Evolutionary conservation across 1,140 invertebrate species (phyloP).

Genomic region (Ladona fulva): DNA sequence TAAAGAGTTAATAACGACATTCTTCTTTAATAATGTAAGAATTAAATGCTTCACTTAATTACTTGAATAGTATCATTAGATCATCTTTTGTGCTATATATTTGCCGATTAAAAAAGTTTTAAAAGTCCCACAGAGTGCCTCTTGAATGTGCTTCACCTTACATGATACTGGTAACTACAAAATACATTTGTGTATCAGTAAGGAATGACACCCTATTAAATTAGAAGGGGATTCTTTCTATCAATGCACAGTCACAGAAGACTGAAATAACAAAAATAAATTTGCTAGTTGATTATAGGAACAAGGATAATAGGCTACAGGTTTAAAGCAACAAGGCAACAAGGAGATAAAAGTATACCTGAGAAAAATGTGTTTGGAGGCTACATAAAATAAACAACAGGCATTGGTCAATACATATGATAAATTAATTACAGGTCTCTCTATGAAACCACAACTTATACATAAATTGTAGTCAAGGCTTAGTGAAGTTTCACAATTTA

Average conservation of each 20-base stretch:
- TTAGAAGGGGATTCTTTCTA: background rate
- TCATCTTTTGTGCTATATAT: background rate
- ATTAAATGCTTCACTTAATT: constrained; percentile 10
- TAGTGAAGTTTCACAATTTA: background rate
- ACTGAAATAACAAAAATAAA: background rate
- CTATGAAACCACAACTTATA: background rate
- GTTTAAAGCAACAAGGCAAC: background rate
- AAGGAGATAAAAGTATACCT: constrained; percentile 2
- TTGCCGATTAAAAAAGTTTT: background rate
- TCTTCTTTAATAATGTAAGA: background rate
- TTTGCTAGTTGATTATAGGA: background rate
- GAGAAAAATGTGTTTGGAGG: constrained; percentile 5
- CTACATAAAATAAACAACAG: constrained; percentile 7
- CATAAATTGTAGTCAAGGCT: background rate
- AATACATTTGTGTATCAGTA: constrained; percentile 5
- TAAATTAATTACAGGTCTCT: background rate
- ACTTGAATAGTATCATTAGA: background rate
- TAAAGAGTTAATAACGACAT: background rate
- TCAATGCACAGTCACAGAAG: background rate
- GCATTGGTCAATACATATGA: constrained; percentile 5
- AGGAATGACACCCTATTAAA: background rate
- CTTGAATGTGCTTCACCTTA: background rate
- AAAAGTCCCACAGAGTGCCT: background rate
- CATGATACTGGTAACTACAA: constrained; percentile 9
- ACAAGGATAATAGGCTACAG: constrained; percentile 5